Evolutionary conservation across 2,113 vertebrate species (phyloP).

Genomic region (Sapajus apella): DNA sequence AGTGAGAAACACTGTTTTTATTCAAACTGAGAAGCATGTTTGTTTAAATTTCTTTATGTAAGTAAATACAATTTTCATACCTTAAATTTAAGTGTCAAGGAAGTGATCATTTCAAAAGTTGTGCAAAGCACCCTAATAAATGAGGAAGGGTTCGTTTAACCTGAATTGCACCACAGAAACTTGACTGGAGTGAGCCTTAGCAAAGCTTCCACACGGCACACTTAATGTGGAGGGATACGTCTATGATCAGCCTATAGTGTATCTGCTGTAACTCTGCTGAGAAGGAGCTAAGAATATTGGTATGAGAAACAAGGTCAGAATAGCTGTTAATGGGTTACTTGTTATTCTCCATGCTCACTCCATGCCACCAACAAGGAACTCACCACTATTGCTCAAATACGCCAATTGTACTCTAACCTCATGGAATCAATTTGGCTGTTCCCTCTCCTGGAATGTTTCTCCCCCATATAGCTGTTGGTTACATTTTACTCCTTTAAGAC

Average conservation of each 20-base stretch:
- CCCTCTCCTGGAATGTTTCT: neutral
- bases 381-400: neutral
- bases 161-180: neutral
- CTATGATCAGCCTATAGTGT: fast-evolving
- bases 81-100: neutral
- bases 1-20: neutral
- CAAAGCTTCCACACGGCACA: neutral
- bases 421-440: neutral
- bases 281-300: neutral
- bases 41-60: neutral
- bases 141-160: neutral
- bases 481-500: neutral
- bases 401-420: neutral
- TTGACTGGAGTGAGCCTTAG: no score
- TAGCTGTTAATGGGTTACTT: neutral
- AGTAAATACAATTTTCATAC: neutral
- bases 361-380: fast-evolving
- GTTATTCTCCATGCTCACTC: neutral
- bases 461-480: neutral
- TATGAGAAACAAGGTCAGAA: neutral
- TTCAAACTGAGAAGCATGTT: neutral
- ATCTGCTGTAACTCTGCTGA: neutral
- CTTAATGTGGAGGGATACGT: neutral
- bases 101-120: neutral
- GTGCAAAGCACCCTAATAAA: neutral